phyloP scores from a whole-genome alignment of 2,797 vertebrate genomes.

The Gallinago stenura region DNA sequence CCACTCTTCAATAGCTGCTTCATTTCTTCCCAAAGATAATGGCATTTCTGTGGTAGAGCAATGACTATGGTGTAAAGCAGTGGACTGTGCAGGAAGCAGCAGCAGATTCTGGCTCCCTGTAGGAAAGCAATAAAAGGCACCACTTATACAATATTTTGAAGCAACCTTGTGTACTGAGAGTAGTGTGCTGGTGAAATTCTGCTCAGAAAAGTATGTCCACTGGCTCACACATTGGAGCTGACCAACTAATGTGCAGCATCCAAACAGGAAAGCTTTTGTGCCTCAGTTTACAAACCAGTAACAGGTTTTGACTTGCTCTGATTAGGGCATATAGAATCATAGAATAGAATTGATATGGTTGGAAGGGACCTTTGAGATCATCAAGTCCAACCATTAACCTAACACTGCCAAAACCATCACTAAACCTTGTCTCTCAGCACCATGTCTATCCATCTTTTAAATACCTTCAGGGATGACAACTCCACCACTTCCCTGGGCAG shows the following conservation, averaged over 20 bases:
- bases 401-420: not conserved
- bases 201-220: not conserved
- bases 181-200: not conserved
- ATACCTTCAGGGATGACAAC: not conserved
- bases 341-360: not conserved
- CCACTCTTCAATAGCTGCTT: not conserved
- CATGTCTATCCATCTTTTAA: not conserved
- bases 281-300: not conserved
- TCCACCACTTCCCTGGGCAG: not conserved
- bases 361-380: not conserved
- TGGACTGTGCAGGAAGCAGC: not conserved
- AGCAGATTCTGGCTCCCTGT: not conserved
- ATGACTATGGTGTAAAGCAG: not conserved
- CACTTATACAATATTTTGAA: not conserved
- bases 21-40: not conserved
- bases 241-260: not conserved
- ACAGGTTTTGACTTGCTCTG: not conserved
- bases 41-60: not conserved
- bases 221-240: not conserved
- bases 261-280: not conserved
- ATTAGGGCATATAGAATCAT: not conserved
- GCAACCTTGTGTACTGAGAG: not conserved
- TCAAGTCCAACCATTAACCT: not conserved
- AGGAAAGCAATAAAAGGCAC: not conserved
- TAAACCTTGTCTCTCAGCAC: not conserved